Evolutionary conservation across 2,888 invertebrate species (phyloP).

Genomic region (Aphodius sticticus): DNA sequence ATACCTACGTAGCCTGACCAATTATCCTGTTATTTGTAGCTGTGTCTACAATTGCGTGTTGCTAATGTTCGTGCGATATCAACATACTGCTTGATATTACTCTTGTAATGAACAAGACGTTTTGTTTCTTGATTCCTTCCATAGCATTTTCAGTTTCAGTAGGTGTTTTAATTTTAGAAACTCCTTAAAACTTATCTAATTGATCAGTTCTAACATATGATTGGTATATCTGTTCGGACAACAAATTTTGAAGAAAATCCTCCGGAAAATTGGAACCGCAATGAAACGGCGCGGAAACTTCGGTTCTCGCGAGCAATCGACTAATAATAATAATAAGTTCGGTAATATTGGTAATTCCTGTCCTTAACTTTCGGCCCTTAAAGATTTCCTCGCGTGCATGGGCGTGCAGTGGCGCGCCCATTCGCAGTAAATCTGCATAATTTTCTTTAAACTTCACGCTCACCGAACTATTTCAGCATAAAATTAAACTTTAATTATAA

Average conservation of each 20-base stretch:
- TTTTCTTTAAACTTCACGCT: constrained; percentile 23
- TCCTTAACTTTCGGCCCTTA: constrained; percentile 28
- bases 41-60: not conserved
- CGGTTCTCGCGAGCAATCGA: not conserved
- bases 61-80: not conserved
- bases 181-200: too few relatives aligned
- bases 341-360: constrained; percentile 33
- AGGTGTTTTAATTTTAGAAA: too few relatives aligned
- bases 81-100: not conserved
- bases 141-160: too few relatives aligned
- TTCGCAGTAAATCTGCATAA: constrained; percentile 30
- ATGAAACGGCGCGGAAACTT: not conserved
- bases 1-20: not conserved
- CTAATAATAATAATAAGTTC: constrained; percentile 20
- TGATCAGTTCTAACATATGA: too few relatives aligned
- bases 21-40: not conserved
- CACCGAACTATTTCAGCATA: constrained; percentile 25
- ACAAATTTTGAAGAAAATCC: not conserved
- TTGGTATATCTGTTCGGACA: not conserved
- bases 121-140: not conserved
- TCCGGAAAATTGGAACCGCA: not conserved
- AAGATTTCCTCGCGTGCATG: constrained; percentile 17
- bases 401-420: constrained; percentile 18
- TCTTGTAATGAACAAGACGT: not conserved
- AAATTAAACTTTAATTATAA: constrained; percentile 23